Evolutionary conservation across 2,888 invertebrate genomes (phyloP).

Genomic region (Entomobrya proxima): DNA sequence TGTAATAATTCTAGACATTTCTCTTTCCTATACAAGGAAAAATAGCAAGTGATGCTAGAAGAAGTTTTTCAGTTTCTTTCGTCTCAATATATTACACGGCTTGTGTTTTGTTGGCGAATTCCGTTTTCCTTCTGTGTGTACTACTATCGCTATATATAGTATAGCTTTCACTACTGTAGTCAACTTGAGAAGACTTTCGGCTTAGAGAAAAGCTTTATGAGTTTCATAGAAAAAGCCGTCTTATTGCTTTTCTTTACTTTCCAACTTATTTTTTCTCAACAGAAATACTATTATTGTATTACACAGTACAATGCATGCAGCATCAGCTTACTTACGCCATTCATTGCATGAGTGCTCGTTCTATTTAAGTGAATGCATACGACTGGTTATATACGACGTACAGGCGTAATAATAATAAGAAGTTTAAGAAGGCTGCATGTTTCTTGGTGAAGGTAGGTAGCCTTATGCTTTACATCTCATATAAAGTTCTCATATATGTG

Average conservation of each 20-base stretch:
- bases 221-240: conserved; percentile 47
- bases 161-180: background rate
- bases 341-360: conserved; percentile 59
- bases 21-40: conserved; percentile 10
- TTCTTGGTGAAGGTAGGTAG: background rate
- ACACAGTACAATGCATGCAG: conserved; percentile 31
- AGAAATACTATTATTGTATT: conserved; percentile 52
- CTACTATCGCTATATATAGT: background rate
- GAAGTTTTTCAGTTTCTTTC: background rate
- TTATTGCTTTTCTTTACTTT: conserved; percentile 48
- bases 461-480: background rate
- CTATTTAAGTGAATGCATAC: conserved; percentile 33
- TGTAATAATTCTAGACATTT: conserved; percentile 19
- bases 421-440: background rate
- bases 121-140: background rate
- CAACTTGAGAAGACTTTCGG: conserved; percentile 14
- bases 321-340: conserved; percentile 47
- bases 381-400: background rate
- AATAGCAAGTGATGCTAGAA: conserved; percentile 44
- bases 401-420: background rate
- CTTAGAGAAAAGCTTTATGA: conserved; percentile 58
- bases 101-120: background rate
- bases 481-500: background rate
- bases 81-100: background rate
- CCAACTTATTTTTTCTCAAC: conserved; percentile 17